Base-by-base conservation (phyloP, 1,140 invertebrate species). In the Pseudomyrmex sp. region DNA sequence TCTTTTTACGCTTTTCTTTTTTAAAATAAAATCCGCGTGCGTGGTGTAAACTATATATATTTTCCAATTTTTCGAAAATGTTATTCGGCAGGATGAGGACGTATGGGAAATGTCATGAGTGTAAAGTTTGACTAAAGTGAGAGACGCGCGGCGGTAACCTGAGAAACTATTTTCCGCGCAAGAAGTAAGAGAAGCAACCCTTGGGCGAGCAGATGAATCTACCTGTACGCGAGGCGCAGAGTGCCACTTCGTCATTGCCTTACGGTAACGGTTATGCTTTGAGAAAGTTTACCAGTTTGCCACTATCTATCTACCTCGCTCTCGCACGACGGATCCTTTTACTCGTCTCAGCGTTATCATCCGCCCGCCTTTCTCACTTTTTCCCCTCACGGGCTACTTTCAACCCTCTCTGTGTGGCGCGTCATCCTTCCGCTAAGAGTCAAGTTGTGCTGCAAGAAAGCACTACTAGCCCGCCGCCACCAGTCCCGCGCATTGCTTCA, bases 181-280 rank as follows among this genome's bases (percentile, higher is more conserved):
- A 69, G 35, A 83, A 69, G 82, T 83, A 72, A 73, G 35, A 77
- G 59, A 35, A 35, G 59, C 70, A 65, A 70, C 66, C 66, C 76
- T 70, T 80, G 70, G 84, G 59, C 72, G 65, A 83, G 75, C 65
- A 66, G 80, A 89, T 88, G 83, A 87, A 91, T 91, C 85, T 88
- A 89, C 62, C 86, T 91, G 73, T 84, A 87, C 77, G 80, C 72
- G 84, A 90, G 82, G 84, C 73, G 86, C 80, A 85, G 79, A 92
- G 88, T 92, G 89, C 73, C 84, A 87, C 89, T 92, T 91, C 85
- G 90, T 92, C 92, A 92, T 90, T 89, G 89, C 86, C 87, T 92
- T 88, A 87, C 72, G 89, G 82, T 91, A 91, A 91, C 91, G 88
- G 90, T 90, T 92, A 92, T 91, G 89, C 90, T 89, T 87, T 74